phyloP scores from a whole-genome alignment of 2,888 invertebrate genomes.

The Spialia ferax region DNA sequence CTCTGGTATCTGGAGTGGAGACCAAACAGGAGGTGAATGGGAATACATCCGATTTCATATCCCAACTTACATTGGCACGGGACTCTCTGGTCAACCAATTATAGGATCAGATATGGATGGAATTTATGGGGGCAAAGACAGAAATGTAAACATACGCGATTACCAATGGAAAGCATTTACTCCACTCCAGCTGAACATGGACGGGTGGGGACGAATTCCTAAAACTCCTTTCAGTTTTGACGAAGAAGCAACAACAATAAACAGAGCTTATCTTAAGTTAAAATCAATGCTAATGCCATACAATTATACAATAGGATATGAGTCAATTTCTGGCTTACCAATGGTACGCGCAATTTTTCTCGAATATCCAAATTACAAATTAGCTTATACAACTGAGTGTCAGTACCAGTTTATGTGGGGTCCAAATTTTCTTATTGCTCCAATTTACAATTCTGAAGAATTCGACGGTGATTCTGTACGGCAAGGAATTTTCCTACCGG shows the following conservation, averaged over 20 bases:
- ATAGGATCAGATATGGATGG: constrained; percentile 81
- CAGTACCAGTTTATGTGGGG: constrained; percentile 83
- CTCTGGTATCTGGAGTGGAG: constrained; percentile 78
- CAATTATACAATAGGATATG: constrained; percentile 71
- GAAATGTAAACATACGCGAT: constrained; percentile 72
- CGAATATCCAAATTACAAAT: constrained; percentile 67
- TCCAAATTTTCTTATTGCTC: constrained; percentile 74
- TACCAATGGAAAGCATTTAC: constrained; percentile 82
- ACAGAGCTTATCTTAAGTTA: constrained; percentile 77
- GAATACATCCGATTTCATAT: constrained; percentile 81
- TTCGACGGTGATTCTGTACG: constrained; percentile 54
- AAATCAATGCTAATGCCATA: constrained; percentile 79
- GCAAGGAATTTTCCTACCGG: constrained; percentile 70
- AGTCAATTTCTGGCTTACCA: constrained; percentile 68
- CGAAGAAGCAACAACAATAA: constrained; percentile 65
- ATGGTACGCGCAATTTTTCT: constrained; percentile 80
- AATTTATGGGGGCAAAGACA: constrained; percentile 69
- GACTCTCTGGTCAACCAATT: constrained; percentile 75
- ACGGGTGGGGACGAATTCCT: constrained; percentile 73
- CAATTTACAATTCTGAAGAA: constrained; percentile 63
- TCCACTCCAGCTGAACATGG: constrained; percentile 79
- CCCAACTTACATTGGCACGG: constrained; percentile 76
- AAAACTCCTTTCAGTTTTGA: constrained; percentile 77
- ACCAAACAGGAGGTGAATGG: constrained; percentile 78
- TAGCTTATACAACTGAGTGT: constrained; percentile 68